Conservation (phyloP, 2,888 invertebrate genomes). For the Pachymerium ferrugineum region DNA sequence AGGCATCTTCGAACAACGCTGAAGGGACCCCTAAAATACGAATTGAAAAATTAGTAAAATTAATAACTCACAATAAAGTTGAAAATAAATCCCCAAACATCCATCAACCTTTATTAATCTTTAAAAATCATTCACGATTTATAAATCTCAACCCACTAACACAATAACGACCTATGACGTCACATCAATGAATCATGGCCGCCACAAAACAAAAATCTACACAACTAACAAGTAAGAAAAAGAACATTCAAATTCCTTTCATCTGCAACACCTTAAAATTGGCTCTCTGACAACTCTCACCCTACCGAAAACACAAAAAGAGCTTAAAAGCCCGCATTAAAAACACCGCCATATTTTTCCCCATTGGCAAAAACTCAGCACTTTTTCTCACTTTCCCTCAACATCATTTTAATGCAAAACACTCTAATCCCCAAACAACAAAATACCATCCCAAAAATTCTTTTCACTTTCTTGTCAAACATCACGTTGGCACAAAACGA, state of each 20-base stretch:
- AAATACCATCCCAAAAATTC: too few relatives aligned
- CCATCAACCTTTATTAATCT: neutral
- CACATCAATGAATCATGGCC: too few relatives aligned
- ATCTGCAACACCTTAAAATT: neutral
- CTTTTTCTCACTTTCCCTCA: neutral
- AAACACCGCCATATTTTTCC: too few relatives aligned
- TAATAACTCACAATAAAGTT: neutral
- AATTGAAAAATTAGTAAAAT: conserved; percentile 13
- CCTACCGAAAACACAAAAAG: too few relatives aligned
- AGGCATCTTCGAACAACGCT: conserved; percentile 92
- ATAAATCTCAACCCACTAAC: too few relatives aligned
- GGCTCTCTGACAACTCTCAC: too few relatives aligned
- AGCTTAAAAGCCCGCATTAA: too few relatives aligned
- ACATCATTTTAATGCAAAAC: neutral
- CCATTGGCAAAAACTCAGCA: conserved; percentile 6
- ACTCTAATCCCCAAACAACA: neutral
- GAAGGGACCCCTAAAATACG: conserved; percentile 68
- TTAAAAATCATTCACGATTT: neutral
- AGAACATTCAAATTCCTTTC: neutral
- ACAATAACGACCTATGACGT: too few relatives aligned
- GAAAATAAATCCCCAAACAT: neutral
- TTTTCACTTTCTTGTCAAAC: neutral
- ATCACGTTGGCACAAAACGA: neutral
- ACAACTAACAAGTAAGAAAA: neutral
- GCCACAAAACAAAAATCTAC: neutral